A percentile compares a stretch with the other conserved stretches of the same genome.
Conservation (phyloP, 53 echinoderm and acorn worm species). For the Hippasteria phrygiana region DNA sequence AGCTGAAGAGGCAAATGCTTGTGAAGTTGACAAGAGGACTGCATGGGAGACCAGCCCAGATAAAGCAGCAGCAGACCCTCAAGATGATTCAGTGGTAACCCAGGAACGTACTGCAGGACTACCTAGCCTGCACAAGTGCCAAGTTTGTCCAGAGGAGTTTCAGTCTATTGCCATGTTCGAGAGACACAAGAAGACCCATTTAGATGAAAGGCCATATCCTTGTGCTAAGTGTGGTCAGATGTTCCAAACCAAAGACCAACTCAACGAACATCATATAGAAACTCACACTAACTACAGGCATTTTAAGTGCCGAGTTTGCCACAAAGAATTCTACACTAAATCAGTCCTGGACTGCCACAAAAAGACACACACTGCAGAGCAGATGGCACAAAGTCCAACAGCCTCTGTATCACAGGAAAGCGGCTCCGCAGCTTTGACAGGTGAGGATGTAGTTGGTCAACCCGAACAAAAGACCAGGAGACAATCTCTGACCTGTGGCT, state of each 20-base stretch:
- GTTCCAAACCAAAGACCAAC: neutral
- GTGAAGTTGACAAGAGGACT: too few relatives aligned
- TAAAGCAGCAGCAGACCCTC: too few relatives aligned
- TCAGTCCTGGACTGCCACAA: neutral
- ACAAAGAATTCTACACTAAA: neutral
- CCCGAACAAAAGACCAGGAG: neutral
- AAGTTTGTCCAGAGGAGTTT: too few relatives aligned
- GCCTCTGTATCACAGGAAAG: too few relatives aligned
- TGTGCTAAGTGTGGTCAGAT: neutral
- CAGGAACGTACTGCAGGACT: too few relatives aligned
- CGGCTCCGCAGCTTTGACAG: neutral
- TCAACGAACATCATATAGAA: neutral
- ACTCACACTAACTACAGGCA: neutral
- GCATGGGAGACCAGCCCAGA: too few relatives aligned
- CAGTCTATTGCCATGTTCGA: too few relatives aligned
- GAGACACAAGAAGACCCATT: too few relatives aligned
- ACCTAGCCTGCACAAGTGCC: too few relatives aligned
- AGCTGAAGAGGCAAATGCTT: too few relatives aligned
- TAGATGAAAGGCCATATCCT: neutral
- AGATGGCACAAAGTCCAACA: too few relatives aligned
- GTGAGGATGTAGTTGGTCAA: neutral
- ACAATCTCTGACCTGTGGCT: neutral
- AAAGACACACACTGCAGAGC: neutral
- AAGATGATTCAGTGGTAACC: too few relatives aligned
- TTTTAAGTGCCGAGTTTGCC: conserved; percentile 11